These are phyloP conservation scores for Drosophila pseudotalamancana DNA, from an alignment of 2,888 invertebrate genomes.

Conservation along the genomic window DNA sequence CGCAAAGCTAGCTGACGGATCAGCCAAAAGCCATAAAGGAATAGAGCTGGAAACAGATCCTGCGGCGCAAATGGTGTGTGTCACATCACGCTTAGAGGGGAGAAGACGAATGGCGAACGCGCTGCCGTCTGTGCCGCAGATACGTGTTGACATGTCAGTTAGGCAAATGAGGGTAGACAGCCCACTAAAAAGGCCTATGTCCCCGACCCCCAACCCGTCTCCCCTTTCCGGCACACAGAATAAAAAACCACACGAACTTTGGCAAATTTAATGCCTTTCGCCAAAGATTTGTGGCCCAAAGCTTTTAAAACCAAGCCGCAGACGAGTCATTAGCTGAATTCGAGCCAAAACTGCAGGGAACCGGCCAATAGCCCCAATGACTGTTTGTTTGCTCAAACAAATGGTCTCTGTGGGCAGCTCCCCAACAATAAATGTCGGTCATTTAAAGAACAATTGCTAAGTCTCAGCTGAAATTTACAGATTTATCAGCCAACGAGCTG, in stretches of 20 bases:
- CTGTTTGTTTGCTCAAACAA: conserved; percentile 26
- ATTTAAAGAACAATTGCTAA: conserved; percentile 64
- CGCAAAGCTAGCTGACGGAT: conserved; percentile 50
- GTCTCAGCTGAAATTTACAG: conserved; percentile 39
- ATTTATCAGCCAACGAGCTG: conserved; percentile 46
- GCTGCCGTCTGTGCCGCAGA: conserved; percentile 33
- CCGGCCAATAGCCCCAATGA: conserved; percentile 37
- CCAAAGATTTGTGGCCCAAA: conserved; percentile 12
- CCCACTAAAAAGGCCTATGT: conserved; percentile 6
- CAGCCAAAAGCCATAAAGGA: conserved; percentile 45
- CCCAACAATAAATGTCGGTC: conserved; percentile 57
- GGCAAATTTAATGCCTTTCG: conserved; percentile 33
- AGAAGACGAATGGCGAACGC: conserved; percentile 46
- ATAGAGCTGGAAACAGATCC: conserved; percentile 57
- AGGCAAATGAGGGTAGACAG: conserved; percentile 79
- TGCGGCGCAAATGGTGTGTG: conserved; percentile 36
- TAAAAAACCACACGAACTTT: conserved; percentile 9
- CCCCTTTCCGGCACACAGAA: not conserved
- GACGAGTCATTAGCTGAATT: conserved; percentile 60
- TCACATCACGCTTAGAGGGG: not conserved
- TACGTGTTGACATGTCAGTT: conserved; percentile 75
- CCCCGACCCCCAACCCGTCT: not conserved
- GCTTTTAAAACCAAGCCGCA: conserved; percentile 45
- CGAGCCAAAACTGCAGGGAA: not conserved
- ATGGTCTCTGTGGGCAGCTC: conserved; percentile 39